Conservation (phyloP, 35 echinoderm and acorn worm genomes). For the Ptychodera flava region DNA sequence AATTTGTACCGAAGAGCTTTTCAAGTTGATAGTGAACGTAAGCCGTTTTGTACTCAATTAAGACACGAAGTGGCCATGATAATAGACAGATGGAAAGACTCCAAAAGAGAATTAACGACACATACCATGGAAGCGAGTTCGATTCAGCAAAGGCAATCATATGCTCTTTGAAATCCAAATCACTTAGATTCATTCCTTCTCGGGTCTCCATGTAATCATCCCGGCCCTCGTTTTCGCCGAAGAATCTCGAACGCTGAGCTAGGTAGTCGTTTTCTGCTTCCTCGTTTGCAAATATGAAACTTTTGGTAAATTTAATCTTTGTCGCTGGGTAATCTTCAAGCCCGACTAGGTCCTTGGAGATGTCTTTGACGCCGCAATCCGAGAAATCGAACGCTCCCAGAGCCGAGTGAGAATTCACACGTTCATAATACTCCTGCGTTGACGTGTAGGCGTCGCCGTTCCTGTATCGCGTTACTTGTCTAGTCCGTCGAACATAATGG, state of each 20-base stretch:
- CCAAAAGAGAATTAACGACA: slow-evolving; percentile 91
- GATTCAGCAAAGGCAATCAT: slow-evolving; percentile 90
- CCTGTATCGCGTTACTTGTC: slow-evolving; percentile 84
- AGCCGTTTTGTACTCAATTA: slow-evolving; percentile 80
- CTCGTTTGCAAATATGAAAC: slow-evolving; percentile 97
- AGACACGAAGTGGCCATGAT: slow-evolving; percentile 86
- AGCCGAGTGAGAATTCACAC: slow-evolving; percentile 97
- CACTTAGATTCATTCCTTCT: slow-evolving; percentile 82
- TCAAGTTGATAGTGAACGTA: slow-evolving; percentile 91
- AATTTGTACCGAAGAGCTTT: slow-evolving; percentile 92
- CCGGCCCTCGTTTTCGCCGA: slow-evolving; percentile 82
- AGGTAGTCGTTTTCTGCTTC: slow-evolving; percentile 96
- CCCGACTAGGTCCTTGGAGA: slow-evolving; percentile 53
- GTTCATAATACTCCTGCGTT: slow-evolving; percentile 90
- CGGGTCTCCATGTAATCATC: slow-evolving; percentile 98
- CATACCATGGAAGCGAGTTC: slow-evolving; percentile 92
- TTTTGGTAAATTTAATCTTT: slow-evolving; percentile 76
- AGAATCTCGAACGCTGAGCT: slow-evolving; percentile 86
- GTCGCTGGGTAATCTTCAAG: slow-evolving; percentile 86
- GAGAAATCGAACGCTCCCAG: slow-evolving; percentile 93
- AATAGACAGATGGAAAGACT: slow-evolving; percentile 56
- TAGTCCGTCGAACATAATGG: slow-evolving; percentile 87
- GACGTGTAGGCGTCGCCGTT: slow-evolving; percentile 92
- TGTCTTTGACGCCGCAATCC: slow-evolving; percentile 89
- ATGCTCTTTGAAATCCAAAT: slow-evolving; percentile 91